Percentiles rank a stretch among this genome's conserved stretches.
Evolutionary conservation across 2,888 invertebrate species (phyloP).

Genomic region (Oegoconia quadripuncta): DNA sequence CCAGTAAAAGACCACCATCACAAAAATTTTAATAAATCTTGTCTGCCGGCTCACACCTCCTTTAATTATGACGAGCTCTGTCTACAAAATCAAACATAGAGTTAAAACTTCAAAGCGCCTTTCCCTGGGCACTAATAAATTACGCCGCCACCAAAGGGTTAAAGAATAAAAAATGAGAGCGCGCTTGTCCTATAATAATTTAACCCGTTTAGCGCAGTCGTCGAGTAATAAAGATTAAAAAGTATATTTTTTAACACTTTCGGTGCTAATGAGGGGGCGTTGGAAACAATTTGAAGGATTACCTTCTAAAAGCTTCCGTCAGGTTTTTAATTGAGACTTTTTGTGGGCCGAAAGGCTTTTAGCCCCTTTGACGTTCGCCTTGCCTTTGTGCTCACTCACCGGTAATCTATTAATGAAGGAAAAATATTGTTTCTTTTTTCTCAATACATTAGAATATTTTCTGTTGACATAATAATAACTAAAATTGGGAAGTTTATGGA

Average conservation of each 20-base stretch:
- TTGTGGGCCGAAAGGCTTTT: constrained; percentile 75
- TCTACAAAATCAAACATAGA: constrained; percentile 60
- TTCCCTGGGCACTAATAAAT: constrained; percentile 64
- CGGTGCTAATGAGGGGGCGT: constrained; percentile 79
- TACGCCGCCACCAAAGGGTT: constrained; percentile 57
- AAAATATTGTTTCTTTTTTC: constrained; percentile 46
- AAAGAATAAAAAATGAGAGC: constrained; percentile 68
- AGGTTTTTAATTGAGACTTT: constrained; percentile 79
- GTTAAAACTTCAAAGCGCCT: constrained; percentile 57
- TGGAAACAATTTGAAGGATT: constrained; percentile 79
- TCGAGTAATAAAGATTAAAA: constrained; percentile 78
- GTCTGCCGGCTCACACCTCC: constrained; percentile 42
- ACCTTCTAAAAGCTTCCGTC: constrained; percentile 80
- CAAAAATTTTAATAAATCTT: constrained; percentile 32
- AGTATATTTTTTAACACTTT: constrained; percentile 79
- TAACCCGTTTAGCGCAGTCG: constrained; percentile 76
- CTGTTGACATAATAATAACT: too few species aligned
- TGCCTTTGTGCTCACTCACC: constrained; percentile 59
- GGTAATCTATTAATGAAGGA: constrained; percentile 75
- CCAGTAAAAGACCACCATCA: too few species aligned
- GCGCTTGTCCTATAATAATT: constrained; percentile 72
- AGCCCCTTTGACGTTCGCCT: constrained; percentile 66
- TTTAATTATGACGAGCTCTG: constrained; percentile 51
- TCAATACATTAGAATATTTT: constrained; percentile 10
- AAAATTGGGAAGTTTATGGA: neutral